Evolutionary conservation across 2,113 vertebrate genomes (phyloP), one percentile per base, ranked within the genome.

Genomic region (Ptilonorhynchus violaceus): DNA sequence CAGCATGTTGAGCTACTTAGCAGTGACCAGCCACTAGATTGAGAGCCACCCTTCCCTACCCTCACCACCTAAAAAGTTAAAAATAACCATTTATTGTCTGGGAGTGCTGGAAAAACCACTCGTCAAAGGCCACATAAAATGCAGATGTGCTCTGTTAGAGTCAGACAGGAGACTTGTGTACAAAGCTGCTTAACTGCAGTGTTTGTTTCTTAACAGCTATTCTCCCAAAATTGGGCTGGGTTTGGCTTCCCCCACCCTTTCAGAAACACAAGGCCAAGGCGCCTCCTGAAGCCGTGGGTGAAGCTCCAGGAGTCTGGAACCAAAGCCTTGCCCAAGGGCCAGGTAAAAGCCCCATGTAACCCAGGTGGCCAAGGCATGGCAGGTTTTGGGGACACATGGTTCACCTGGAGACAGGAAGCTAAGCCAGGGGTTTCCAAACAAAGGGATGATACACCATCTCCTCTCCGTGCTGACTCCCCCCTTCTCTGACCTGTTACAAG

Each of bases 301-400:
- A 52, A 75, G 22, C 30, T 66, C 17, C 52, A 63, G 66, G 46
- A 67, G 50, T 33, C 31, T 33, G 66, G 28, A 85, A 55, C 5
- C 52, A 70, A 39, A 15, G 42, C 30, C 69, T 70, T 0, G 0
- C 18, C 19, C 55, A 60, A 53, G 14, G 55, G 56, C 28, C 52
- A 67, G 27, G 33, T 28, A 63, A 52, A 11, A 27, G 52, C 44
- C n/a, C 41, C 33, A 4, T 0, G 0, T 2, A 6, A 17, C 33
- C 23, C 88, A 47, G n/a, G 25, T 6, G 14, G 47, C 46, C 69
- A 69, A 66, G 60, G 47, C 58, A 60, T 33, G 35, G 79, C 41
- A 63, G 62, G 6, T 33, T 21, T 21, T 7, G 0, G 1, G 75
- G 47, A 67, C 41, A 46, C 39, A 22, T 0, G 0, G 53, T 14